Evolutionary conservation across 2,113 vertebrate genomes (phyloP).

Genomic region (Bubo scandiacus): DNA sequence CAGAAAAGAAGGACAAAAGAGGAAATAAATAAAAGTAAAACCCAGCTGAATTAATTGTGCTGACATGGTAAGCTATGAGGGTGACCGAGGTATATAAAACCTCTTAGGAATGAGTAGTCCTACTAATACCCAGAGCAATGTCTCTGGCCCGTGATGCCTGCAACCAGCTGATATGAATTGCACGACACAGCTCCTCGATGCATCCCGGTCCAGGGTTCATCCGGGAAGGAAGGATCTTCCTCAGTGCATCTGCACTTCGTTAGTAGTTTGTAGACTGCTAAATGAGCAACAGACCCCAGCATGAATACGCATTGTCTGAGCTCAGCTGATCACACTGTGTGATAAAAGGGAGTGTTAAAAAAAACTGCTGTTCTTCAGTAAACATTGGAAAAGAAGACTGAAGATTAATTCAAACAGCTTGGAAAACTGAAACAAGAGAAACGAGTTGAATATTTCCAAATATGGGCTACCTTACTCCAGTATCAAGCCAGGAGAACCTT

Average conservation of each 20-base stretch:
- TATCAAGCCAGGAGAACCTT: constrained; percentile 35
- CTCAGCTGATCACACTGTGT: constrained; percentile 43
- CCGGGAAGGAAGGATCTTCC: neutral
- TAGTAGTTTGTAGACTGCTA: constrained; percentile 56
- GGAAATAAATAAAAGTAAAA: neutral
- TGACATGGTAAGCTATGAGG: neutral
- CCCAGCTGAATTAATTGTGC: neutral
- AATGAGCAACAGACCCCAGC: constrained; percentile 55
- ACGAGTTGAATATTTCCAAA: constrained; percentile 43
- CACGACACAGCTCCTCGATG: rapidly evolving
- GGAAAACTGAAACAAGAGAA: constrained; percentile 53
- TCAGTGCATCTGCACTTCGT: constrained; percentile 19
- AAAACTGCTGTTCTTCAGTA: constrained; percentile 62
- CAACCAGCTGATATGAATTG: rapidly evolving
- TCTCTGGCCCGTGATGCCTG: rapidly evolving
- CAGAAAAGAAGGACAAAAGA: neutral
- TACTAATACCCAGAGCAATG: neutral
- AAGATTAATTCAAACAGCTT: constrained; percentile 65
- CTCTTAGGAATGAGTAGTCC: neutral
- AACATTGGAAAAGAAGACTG: constrained; percentile 62
- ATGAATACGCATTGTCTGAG: constrained; percentile 55
- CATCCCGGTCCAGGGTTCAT: neutral
- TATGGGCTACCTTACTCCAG: constrained; percentile 50
- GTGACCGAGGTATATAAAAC: neutral
- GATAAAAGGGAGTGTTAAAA: constrained; percentile 62